These are phyloP conservation scores for Antitype chi DNA, from an alignment of 2,888 invertebrate genomes.

Conservation along the genomic window DNA sequence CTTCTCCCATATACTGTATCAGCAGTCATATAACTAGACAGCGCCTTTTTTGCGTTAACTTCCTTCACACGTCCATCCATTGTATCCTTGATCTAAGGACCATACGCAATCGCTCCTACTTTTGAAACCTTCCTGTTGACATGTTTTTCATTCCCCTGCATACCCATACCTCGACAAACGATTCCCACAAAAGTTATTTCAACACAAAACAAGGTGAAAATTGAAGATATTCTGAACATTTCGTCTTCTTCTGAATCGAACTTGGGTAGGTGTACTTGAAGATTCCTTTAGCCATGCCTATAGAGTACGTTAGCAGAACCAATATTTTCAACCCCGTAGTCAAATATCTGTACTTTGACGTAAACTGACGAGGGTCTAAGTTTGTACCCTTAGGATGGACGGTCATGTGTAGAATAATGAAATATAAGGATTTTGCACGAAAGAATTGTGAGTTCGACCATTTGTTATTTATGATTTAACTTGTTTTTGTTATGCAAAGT, in stretches of 20 bases:
- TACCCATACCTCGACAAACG: too few species aligned
- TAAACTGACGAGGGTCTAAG: constrained; percentile 51
- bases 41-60: too few species aligned
- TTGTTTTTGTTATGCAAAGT: constrained; percentile 39
- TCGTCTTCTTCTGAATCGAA: neutral
- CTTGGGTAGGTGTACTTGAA: constrained; percentile 3
- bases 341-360: constrained; percentile 57
- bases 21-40: too few species aligned
- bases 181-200: neutral
- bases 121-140: too few species aligned
- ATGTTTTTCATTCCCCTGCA: neutral
- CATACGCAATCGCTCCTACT: too few species aligned
- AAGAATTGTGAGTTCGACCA: constrained; percentile 15
- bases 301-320: constrained; percentile 25
- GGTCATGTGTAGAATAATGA: constrained; percentile 43
- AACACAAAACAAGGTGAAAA: neutral
- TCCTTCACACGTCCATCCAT: too few species aligned
- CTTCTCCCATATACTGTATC: too few species aligned
- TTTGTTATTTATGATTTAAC: constrained; percentile 56
- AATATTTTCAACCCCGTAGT: constrained; percentile 42
- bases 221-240: neutral
- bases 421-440: constrained; percentile 45
- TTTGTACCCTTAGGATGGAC: constrained; percentile 10
- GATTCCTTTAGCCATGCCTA: neutral
- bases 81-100: too few species aligned